Evolutionary conservation across 2,797 vertebrate species (phyloP).

Genomic region (Trematomus bernacchii): DNA sequence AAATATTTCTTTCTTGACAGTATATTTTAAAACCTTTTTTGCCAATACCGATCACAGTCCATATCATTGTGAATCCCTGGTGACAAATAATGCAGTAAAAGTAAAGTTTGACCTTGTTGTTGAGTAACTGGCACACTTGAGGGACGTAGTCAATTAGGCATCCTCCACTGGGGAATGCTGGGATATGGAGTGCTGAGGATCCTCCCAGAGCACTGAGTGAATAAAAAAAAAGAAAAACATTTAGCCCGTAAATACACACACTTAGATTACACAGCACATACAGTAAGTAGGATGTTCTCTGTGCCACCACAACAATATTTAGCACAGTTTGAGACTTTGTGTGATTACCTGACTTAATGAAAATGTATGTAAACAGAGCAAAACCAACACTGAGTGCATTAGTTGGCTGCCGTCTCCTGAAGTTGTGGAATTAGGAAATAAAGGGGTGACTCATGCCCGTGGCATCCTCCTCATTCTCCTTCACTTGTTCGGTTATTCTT

Average conservation of each 20-base stretch:
- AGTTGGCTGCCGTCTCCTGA: constrained; percentile 14
- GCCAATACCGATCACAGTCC: too few species aligned
- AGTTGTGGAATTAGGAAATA: constrained; percentile 32
- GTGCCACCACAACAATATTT: neutral
- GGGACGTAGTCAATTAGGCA: constrained; percentile 99
- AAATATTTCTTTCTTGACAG: too few species aligned
- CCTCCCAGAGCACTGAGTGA: constrained; percentile 93
- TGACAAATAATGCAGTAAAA: constrained; percentile 11
- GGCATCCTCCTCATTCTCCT: constrained; percentile 51
- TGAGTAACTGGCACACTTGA: constrained; percentile 97
- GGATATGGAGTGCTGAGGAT: constrained; percentile 96
- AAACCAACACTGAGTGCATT: neutral
- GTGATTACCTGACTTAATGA: neutral
- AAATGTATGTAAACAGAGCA: constrained; percentile 11
- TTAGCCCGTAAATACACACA: constrained; percentile 21
- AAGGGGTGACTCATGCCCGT: constrained; percentile 45
- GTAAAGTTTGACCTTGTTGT: constrained; percentile 90
- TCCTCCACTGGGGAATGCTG: constrained; percentile 95
- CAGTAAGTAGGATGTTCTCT: neutral
- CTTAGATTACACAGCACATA: neutral
- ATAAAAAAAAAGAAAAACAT: constrained; percentile 2
- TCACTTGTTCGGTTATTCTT: constrained; percentile 50
- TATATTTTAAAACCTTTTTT: too few species aligned
- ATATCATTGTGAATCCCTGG: neutral
- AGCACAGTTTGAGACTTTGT: neutral